Percentiles rank a stretch among this genome's conserved stretches.
These are phyloP conservation scores for Sarcophaga rosellei DNA, from an alignment of 2,888 invertebrate species.

Conservation along the genomic window DNA sequence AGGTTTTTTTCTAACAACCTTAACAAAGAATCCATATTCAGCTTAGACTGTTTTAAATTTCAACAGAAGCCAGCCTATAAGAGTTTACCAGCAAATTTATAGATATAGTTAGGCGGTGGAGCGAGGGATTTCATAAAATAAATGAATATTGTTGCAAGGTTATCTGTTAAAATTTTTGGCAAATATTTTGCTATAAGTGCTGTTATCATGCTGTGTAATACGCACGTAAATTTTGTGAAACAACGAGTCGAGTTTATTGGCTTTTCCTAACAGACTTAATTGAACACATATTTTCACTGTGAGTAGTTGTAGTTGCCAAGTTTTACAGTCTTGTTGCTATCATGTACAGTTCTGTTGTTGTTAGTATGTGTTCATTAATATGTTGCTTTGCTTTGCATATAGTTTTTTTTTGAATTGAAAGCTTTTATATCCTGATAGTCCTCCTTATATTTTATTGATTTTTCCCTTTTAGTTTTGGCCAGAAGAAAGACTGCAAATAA, in stretches of 20 bases:
- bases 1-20: no score
- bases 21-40: no score
- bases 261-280: conserved; percentile 22
- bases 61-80: neutral
- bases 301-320: neutral
- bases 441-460: conserved; percentile 45
- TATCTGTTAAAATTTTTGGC: conserved; percentile 40
- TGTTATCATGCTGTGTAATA: conserved; percentile 26
- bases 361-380: conserved; percentile 30
- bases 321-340: neutral
- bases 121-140: neutral
- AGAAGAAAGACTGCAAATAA: conserved; percentile 47
- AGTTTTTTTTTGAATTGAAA: conserved; percentile 38
- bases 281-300: no score
- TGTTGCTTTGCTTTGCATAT: conserved; percentile 3
- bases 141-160: conserved; percentile 50
- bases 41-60: no score
- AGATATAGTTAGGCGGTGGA: neutral
- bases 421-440: conserved; percentile 12
- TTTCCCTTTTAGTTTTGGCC: conserved; percentile 29
- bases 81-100: neutral
- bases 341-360: neutral
- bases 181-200: conserved; percentile 1
- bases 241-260: conserved; percentile 36
- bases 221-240: conserved; percentile 14